Base-by-base conservation (phyloP, 2,113 vertebrate species). In the Paratilapia polleni region DNA sequence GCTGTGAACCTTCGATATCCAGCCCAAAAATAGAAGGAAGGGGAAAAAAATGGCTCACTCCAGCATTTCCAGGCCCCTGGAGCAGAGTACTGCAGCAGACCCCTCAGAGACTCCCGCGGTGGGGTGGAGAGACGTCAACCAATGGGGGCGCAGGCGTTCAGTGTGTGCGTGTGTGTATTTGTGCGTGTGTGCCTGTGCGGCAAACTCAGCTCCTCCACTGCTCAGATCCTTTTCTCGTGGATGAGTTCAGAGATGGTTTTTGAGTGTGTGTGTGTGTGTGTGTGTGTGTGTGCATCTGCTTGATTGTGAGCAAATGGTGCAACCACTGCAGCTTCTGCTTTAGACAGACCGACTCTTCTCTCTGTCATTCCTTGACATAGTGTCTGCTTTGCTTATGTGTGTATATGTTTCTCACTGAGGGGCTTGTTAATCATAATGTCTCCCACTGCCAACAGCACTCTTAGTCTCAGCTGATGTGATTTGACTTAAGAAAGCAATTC, bases 31-130 rank as follows among this genome's bases (percentile, higher is more conserved):
- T 94, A 95, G 94, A 95, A 94, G 85, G 85, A 70, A 41, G 22
- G 56, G 62, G 28, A 7, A 83, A 90, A 93, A 94, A 93, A 90
- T 41, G 90, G 74, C 88, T 93, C 94, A 92, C 94, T 94, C 92
- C 84, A 93, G 95, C 87, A 61, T 95, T 94, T 95, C 91, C 93
- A 95, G 93, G 92, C 91, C 91, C 91, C 92, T 92, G 89, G 92
- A 95, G 94, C 93, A 93, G 87, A 91, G 90, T 86, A 86, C 94
- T 95, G 93, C 95, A 95, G 94, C 92, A 95, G 94, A 94, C 94
- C 93, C 94, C 92, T 94, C 90, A 86, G 94, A 96, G 94, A 93
- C 89, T 94, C 92, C 75, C 74, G 92, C 85, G 92, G 91, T 94
- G 93, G 94, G 92, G 94, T 94, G 94, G 94, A 93, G 94, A 94